Conservation (phyloP, 1,140 invertebrate species). For the Drosophila miranda region DNA sequence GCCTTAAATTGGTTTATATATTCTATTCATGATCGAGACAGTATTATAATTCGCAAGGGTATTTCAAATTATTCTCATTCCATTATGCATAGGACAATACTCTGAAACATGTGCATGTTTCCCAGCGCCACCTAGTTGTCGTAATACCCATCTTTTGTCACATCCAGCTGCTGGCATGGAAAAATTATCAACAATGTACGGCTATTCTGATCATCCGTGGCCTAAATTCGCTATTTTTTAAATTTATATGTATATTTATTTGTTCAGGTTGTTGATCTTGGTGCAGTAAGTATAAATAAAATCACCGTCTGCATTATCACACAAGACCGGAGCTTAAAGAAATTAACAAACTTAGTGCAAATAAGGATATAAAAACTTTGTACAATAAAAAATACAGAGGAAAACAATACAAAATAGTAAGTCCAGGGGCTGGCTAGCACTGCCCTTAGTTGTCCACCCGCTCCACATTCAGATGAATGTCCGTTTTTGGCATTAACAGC, state of each 20-base stretch:
- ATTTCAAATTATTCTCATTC: too few species aligned
- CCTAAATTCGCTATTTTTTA: too few species aligned
- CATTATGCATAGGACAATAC: too few species aligned
- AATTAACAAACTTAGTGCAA: conserved; percentile 30
- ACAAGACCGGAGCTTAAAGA: conserved; percentile 55
- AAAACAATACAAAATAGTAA: conserved; percentile 18
- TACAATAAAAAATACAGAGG: conserved; percentile 42
- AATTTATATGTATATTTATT: conserved; percentile 58
- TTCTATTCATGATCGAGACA: too few species aligned
- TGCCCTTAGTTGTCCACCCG: conserved; percentile 25
- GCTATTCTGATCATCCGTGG: too few species aligned
- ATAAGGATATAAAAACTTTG: conserved; percentile 39
- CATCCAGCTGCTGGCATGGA: too few species aligned
- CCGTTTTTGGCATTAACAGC: conserved; percentile 75
- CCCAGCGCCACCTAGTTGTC: too few species aligned
- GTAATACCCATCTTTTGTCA: too few species aligned
- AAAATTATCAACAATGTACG: too few species aligned
- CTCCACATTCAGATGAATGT: conserved; percentile 60
- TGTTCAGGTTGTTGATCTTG: conserved; percentile 49
- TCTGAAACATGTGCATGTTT: too few species aligned
- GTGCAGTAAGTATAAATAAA: conserved; percentile 32
- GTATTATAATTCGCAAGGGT: too few species aligned
- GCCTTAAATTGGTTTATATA: too few species aligned
- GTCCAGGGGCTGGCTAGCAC: conserved; percentile 5
- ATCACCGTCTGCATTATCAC: conserved; percentile 68